Evolutionary conservation across 2,113 vertebrate genomes (phyloP).

Genomic region (Leptocoma aspasia): DNA sequence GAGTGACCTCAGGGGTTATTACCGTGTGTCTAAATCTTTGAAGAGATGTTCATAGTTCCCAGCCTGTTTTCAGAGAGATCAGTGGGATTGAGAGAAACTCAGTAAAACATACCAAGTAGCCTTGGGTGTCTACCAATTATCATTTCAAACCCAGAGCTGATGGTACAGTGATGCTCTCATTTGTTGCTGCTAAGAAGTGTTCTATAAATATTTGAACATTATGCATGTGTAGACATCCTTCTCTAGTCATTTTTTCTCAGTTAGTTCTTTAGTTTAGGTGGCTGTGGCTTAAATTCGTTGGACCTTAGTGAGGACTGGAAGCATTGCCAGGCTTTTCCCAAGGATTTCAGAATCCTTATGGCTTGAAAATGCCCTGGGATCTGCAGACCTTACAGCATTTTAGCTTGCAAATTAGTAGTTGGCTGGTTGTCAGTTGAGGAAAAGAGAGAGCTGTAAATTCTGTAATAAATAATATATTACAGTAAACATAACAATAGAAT

Average conservation of each 20-base stretch:
- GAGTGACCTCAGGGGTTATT: neutral
- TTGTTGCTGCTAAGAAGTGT: neutral
- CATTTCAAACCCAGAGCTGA: neutral
- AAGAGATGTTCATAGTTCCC: neutral
- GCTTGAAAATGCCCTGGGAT: neutral
- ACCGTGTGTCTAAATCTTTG: neutral
- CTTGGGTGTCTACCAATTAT: neutral
- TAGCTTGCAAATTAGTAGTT: constrained; percentile 13
- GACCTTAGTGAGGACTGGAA: neutral
- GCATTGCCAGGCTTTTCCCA: neutral
- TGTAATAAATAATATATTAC: constrained; percentile 11
- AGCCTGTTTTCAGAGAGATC: neutral
- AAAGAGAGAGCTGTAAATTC: neutral
- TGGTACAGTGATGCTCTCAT: neutral
- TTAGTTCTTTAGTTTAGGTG: neutral
- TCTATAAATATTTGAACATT: neutral
- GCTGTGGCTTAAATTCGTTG: neutral
- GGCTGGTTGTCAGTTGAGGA: neutral
- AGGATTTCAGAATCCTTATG: neutral
- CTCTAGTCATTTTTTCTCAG: neutral
- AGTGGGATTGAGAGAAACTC: neutral
- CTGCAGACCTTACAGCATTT: neutral
- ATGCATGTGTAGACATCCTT: neutral
- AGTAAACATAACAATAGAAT: neutral
- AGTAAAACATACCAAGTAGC: neutral